These are phyloP conservation scores for Pampus argenteus DNA, from an alignment of 2,797 vertebrate genomes.

Conservation along the genomic window DNA sequence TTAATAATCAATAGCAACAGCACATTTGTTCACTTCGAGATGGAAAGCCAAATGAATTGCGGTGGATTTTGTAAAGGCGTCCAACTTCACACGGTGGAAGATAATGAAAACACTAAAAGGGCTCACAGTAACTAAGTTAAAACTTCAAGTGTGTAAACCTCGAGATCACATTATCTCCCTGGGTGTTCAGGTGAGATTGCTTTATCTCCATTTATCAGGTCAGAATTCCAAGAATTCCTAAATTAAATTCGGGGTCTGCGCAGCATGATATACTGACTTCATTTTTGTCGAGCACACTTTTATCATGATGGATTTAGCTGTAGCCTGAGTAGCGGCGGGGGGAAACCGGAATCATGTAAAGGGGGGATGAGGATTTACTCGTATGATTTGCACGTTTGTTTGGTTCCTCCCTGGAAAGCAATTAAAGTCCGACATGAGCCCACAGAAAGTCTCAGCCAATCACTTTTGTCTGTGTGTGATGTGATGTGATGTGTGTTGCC, in stretches of 20 bases:
- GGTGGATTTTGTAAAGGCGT: conserved; percentile 10
- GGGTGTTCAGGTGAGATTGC: conserved; percentile 60
- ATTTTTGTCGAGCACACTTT: conserved; percentile 41
- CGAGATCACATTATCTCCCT: conserved; percentile 49
- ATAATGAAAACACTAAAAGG: conserved; percentile 31
- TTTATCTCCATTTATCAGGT: conserved; percentile 64
- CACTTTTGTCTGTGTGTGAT: conserved; percentile 39
- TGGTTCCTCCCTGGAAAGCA: conserved; percentile 56
- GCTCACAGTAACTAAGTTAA: conserved; percentile 29
- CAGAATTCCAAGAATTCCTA: conserved; percentile 57
- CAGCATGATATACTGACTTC: conserved; percentile 37
- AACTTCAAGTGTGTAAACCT: conserved; percentile 39
- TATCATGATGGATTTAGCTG: conserved; percentile 62
- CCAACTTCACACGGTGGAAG: neutral
- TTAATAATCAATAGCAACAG: conserved; percentile 35
- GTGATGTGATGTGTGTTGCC: conserved; percentile 47
- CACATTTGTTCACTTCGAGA: conserved; percentile 35
- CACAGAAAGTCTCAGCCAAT: conserved; percentile 52
- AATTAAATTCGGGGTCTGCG: conserved; percentile 52
- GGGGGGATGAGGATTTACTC: conserved; percentile 52
- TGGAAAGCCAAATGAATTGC: conserved; percentile 24
- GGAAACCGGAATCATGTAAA: conserved; percentile 48
- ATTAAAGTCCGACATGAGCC: conserved; percentile 66
- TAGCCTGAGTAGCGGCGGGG: conserved; percentile 28
- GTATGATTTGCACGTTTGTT: conserved; percentile 54